Percentiles rank a stretch among this genome's conserved stretches.
Conservation (phyloP, 2,888 invertebrate genomes). For the Tridacna crocea region DNA sequence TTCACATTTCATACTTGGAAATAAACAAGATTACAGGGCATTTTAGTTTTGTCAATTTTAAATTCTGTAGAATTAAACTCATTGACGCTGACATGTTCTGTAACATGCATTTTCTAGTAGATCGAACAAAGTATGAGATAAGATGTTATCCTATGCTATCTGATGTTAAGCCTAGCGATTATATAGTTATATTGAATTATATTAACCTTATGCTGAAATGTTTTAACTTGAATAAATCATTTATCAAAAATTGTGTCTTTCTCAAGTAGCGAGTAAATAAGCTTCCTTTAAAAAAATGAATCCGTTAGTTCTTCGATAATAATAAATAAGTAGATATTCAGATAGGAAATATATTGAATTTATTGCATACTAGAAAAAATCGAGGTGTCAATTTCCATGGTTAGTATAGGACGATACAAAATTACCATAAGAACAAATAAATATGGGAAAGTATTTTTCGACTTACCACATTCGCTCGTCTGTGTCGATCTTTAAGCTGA, state of each 20-base stretch:
- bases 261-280: background rate
- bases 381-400: background rate
- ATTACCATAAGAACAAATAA: background rate
- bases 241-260: too few relatives aligned
- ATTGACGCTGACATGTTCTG: background rate
- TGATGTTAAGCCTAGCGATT: too few relatives aligned
- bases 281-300: background rate
- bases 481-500: constrained; percentile 19
- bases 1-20: background rate
- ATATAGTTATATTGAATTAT: too few relatives aligned
- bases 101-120: background rate
- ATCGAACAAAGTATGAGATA: background rate
- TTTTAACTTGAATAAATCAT: too few relatives aligned
- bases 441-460: background rate
- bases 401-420: background rate
- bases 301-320: background rate
- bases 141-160: too few relatives aligned
- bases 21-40: background rate
- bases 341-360: background rate
- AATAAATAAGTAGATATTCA: background rate
- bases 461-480: constrained; percentile 18
- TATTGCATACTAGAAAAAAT: background rate
- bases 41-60: background rate
- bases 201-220: too few relatives aligned
- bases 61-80: background rate